Evolutionary conservation across 2,888 invertebrate species (phyloP), one percentile per base, ranked within the genome.

Genomic region (Eupeodes luniger): DNA sequence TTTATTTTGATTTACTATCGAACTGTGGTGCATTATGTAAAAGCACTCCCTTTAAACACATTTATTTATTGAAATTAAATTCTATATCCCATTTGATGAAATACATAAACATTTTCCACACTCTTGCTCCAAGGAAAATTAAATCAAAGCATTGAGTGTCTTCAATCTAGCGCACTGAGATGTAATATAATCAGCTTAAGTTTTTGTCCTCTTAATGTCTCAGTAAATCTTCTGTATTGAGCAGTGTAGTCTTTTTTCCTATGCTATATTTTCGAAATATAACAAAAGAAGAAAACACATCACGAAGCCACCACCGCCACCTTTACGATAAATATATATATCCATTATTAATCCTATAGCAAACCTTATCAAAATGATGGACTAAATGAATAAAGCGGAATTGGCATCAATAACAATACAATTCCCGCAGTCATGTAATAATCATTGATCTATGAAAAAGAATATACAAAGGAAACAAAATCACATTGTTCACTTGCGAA

Each of bases 401-500:
- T 2, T 11, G 34, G 11, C 69, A 61, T 76, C 61, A 76, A 53
- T 47, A 67, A n/a, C 34, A 53, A 34, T 16, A 40, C 36, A 64
- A 51, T 16, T 12, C 12, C 44, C n/a, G 34, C 16, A 12, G 36
- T 19, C 40, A 55, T 19, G 12, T 55, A 27, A 55, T 72, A 47
- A 72, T 59, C 72, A 10, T 59, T 72, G 57, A 40, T 11, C 27
- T 59, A 59, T 59, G 27, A 53, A 61, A 55, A 57, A 64, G 11
- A 11, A 72, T 47, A 59, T 47, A 27, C 11, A 40, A 10, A 19
- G 44, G 14, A 55, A 11, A 55, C 40, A 44, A 47, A 57, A 27
- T 47, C 72, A 14, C 55, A 70, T 49, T 72, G 72, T 72, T 59
- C 59, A 34, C 59, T 49, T 5, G 47, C 10, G 49, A 72, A 57